phyloP scores from a whole-genome alignment of 2,797 vertebrate species.

The Channa striata region DNA sequence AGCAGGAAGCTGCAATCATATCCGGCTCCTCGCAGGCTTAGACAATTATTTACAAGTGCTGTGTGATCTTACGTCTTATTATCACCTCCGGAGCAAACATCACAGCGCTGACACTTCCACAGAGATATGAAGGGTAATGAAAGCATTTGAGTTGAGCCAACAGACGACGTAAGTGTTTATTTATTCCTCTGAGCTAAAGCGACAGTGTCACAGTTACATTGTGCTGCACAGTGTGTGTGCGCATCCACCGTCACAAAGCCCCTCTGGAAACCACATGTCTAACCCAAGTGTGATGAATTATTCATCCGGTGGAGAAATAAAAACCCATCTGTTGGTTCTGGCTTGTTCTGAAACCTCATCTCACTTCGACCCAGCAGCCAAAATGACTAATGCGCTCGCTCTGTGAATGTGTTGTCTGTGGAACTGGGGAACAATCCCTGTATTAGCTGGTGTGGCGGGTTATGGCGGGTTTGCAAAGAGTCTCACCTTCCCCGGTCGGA shows the following conservation, averaged over 20 bases:
- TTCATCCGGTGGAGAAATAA: conserved; percentile 53
- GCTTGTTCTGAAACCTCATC: conserved; percentile 22
- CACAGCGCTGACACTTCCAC: not conserved
- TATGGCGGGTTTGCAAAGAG: not conserved
- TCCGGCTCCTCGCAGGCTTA: not conserved
- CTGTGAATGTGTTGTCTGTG: conserved; percentile 28
- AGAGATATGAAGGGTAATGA: conserved; percentile 18
- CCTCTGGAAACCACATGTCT: conserved; percentile 13
- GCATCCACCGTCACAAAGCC: conserved; percentile 8
- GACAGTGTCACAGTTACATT: conserved; percentile 18
- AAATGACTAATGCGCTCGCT: conserved; percentile 28
- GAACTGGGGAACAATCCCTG: conserved; percentile 18
- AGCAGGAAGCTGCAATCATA: not conserved
- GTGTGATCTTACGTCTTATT: not conserved
- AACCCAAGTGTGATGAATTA: conserved; percentile 57
- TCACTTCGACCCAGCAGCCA: conserved; percentile 39
- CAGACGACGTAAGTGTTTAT: conserved; percentile 6
- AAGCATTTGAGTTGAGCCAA: conserved; percentile 3
- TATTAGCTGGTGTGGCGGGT: conserved; percentile 7
- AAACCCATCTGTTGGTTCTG: conserved; percentile 50
- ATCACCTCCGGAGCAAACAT: conserved; percentile 6
- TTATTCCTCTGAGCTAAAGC: conserved; percentile 6
- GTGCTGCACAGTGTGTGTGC: conserved; percentile 21
- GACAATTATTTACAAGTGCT: not conserved
- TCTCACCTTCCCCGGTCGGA: conserved; percentile 96